Base-by-base conservation (phyloP, 2,113 vertebrate genomes). In the Cochlearius cochlearius region DNA sequence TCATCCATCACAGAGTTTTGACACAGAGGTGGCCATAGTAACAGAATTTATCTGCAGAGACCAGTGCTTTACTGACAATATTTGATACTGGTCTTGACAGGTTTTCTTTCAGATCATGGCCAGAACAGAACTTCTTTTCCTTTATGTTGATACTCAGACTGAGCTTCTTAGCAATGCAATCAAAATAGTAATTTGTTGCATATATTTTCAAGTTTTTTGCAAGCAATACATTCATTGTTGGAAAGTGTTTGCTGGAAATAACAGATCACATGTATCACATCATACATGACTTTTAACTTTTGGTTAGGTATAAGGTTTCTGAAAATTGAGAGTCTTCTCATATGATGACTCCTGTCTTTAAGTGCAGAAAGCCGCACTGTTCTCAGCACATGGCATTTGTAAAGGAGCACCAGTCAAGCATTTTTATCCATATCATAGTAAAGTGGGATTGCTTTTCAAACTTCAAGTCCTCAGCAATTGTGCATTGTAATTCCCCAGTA, bases 191-290 rank as follows among this genome's bases (percentile, higher is more conserved):
- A n/a, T 36, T 12, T 14, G 12, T 21, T 52, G 6, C 49, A 5
- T n/a, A 52, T 36, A 10, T 17, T 62, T 71, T 53, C 8, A 50
- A 5, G 7, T 53, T 66, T 76, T 83, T 79, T 68, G 4, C 13
- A 62, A 36, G 26, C 7, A 84, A 5, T 27, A 9, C 0, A 0
- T 21, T 77, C 3, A 5, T 56, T 75, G 8, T 71, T 75, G 30
- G 17, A 62, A 77, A 90, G 19, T 32, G 7, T 3, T 53, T 87
- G 17, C 43, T 69, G n/a, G 45, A 87, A 92, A 69, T 21, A 69
- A 12, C n/a, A 81, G 21, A 25, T 43, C 32, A 52, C 8, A 23
- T 20, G 9, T 74, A 66, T 56, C 45, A 29, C 12, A 58, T n/a
- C 29, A 32, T 38, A 43, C 3, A 38, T 39, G 12, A 56, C 14